phyloP scores from a whole-genome alignment of 2,888 invertebrate species.

The Eupithecia centaureata region DNA sequence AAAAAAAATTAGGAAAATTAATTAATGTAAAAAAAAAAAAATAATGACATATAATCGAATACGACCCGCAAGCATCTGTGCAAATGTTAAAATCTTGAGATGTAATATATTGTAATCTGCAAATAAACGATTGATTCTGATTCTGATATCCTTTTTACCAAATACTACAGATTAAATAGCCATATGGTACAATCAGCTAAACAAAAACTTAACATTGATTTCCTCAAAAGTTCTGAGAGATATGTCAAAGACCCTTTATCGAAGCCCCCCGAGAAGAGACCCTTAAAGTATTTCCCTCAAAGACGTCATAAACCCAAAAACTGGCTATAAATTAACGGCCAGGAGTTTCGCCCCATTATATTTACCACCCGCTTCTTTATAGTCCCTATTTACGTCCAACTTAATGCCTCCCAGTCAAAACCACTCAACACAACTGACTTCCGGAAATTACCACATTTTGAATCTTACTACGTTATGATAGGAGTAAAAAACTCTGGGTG shows the following conservation, averaged over 20 bases:
- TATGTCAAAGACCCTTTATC: conserved; percentile 8
- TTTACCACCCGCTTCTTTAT: conserved; percentile 42
- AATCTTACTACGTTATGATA: conserved; percentile 19
- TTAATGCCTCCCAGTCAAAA: conserved; percentile 40
- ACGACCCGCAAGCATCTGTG: too few relatives aligned
- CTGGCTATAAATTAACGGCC: conserved; percentile 43
- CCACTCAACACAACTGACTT: conserved; percentile 42
- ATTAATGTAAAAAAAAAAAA: too few relatives aligned
- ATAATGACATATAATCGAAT: too few relatives aligned
- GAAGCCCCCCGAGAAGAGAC: conserved; percentile 5
- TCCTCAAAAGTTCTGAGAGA: background rate
- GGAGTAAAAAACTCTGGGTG: background rate
- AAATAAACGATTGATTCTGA: too few relatives aligned
- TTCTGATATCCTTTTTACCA: background rate
- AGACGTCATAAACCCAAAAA: conserved; percentile 44
- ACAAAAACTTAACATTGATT: background rate
- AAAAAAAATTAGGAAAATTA: too few relatives aligned
- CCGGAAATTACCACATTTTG: conserved; percentile 24
- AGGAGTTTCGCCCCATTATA: conserved; percentile 40
- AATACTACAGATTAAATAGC: background rate
- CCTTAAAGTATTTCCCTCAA: conserved; percentile 31
- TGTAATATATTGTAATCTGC: too few relatives aligned
- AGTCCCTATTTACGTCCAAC: conserved; percentile 43
- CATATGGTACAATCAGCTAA: background rate
- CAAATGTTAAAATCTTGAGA: too few relatives aligned